Conservation (phyloP, 2,888 invertebrate species). For the Cephonodes hylas region DNA sequence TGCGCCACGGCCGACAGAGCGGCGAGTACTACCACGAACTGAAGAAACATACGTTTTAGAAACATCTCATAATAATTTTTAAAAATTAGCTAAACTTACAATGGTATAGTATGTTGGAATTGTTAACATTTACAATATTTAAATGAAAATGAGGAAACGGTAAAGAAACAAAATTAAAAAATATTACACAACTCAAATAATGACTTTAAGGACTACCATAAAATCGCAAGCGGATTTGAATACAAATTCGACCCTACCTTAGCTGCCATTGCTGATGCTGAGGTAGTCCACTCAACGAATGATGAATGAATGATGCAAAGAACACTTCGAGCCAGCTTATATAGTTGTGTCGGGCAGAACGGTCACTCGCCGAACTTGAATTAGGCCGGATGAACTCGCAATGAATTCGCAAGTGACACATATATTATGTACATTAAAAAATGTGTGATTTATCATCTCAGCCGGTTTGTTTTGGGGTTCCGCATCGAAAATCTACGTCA, state of each 20-base stretch:
- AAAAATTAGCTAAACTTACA: too few relatives aligned
- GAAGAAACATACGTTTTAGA: slow-evolving; percentile 26
- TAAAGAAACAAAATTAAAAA: neutral
- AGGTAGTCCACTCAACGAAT: slow-evolving; percentile 50
- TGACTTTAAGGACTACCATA: neutral
- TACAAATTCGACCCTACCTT: slow-evolving; percentile 43
- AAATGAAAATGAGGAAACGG: neutral
- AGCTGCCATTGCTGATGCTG: slow-evolving; percentile 58
- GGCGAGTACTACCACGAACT: slow-evolving; percentile 63
- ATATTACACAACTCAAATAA: neutral
- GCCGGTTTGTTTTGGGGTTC: slow-evolving; percentile 1
- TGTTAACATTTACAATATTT: too few relatives aligned
- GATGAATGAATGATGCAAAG: slow-evolving; percentile 50
- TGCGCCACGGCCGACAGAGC: slow-evolving; percentile 57
- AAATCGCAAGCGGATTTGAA: neutral
- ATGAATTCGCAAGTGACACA: slow-evolving; percentile 7
- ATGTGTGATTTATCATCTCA: slow-evolving; percentile 6
- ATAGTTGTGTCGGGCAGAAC: slow-evolving; percentile 35
- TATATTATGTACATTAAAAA: neutral
- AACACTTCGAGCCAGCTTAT: slow-evolving; percentile 38
- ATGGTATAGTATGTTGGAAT: too few relatives aligned
- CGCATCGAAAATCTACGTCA: neutral
- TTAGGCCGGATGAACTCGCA: slow-evolving; percentile 26
- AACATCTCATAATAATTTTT: too few relatives aligned
- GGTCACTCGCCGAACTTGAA: slow-evolving; percentile 48